Evolutionary conservation across 2,888 invertebrate genomes (phyloP), one percentile per base, ranked within the genome.

Genomic region (Rambutsinella grinnellia): DNA sequence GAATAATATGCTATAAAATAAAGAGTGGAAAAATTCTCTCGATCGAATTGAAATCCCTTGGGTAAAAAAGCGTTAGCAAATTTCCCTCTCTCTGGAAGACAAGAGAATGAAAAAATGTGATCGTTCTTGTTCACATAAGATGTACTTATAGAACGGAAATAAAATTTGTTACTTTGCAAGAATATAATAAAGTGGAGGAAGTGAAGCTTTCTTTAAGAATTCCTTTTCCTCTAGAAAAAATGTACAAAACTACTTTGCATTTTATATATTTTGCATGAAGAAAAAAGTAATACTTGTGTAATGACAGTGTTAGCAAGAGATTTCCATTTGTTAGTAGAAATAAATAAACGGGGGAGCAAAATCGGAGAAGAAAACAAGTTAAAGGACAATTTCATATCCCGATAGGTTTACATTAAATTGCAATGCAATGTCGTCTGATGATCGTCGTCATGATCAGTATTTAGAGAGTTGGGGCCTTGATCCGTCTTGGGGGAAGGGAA

Each of bases 241-340:
- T 44, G 8, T 46, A 6, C 17, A 46, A 46, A n/a, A 46, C n/a
- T n/a, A n/a, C n/a, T n/a, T n/a, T n/a, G 49, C n/a, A n/a, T 10
- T 49, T 3, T 17, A n/a, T 54, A 23, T 54, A 24, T 24, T 44
- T 13, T 10, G 10, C 51, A n/a, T 51, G 19, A 15, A 17, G 23
- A 2, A 10, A 51, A n/a, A n/a, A n/a, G n/a, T n/a, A n/a, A n/a
- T n/a, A n/a, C n/a, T 36, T 62, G 71, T 17, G 61, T 57, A 63
- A 71, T 71, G 71, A 36, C 57, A 65, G 58, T 65, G 71, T 71
- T 65, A 58, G 71, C 65, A 47, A 65, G 36, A 5, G 36, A 36
- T 36, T 65, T 71, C 65, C 71, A 71, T 71, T 71, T 71, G 71
- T 71, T 63, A 71, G 63, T 47, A 56, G 36, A 36, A 36, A 36